Percentiles rank a stretch among this genome's conserved stretches.
These are phyloP conservation scores for Myripristis murdjan DNA, from an alignment of 2,797 vertebrate genomes.

Conservation along the genomic window DNA sequence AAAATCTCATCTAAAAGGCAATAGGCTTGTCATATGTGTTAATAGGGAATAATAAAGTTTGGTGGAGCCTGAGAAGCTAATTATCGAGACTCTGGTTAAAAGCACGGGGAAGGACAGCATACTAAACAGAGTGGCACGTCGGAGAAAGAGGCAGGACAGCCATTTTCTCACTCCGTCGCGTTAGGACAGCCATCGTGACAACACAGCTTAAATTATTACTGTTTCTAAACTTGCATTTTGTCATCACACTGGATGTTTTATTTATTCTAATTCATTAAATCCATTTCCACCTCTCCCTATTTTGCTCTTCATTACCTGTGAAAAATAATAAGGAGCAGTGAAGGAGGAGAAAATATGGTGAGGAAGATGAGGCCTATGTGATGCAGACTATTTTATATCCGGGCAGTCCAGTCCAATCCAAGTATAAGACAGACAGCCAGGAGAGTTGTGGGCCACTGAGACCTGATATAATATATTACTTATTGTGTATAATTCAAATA, in stretches of 20 bases:
- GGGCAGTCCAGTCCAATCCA: slow-evolving; percentile 38
- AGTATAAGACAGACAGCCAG: slow-evolving; percentile 73
- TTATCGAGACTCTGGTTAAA: slow-evolving; percentile 70
- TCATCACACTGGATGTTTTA: slow-evolving; percentile 13
- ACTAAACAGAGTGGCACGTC: slow-evolving; percentile 49
- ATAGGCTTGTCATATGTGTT: slow-evolving; percentile 61
- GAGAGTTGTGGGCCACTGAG: slow-evolving; percentile 60
- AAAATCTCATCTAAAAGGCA: slow-evolving; percentile 72
- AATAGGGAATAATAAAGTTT: slow-evolving; percentile 80
- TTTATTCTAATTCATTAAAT: slow-evolving; percentile 28
- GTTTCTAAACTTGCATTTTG: neutral
- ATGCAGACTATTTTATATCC: slow-evolving; percentile 53
- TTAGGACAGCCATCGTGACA: slow-evolving; percentile 1
- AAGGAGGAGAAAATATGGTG: slow-evolving; percentile 27
- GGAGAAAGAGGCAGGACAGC: slow-evolving; percentile 10
- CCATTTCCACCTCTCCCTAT: slow-evolving; percentile 23
- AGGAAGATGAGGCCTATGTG: slow-evolving; percentile 44
- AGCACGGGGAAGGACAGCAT: slow-evolving; percentile 55
- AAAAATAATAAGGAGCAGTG: slow-evolving; percentile 5
- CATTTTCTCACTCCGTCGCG: slow-evolving; percentile 34
- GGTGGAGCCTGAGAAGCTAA: slow-evolving; percentile 73
- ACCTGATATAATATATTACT: slow-evolving; percentile 83
- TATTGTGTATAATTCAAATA: slow-evolving; percentile 86
- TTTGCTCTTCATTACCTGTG: slow-evolving; percentile 30
- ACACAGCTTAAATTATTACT: slow-evolving; percentile 14